Percentiles rank a stretch among this genome's conserved stretches.
Conservation (phyloP, 2,888 invertebrate genomes). For the Endotricha flammealis region DNA sequence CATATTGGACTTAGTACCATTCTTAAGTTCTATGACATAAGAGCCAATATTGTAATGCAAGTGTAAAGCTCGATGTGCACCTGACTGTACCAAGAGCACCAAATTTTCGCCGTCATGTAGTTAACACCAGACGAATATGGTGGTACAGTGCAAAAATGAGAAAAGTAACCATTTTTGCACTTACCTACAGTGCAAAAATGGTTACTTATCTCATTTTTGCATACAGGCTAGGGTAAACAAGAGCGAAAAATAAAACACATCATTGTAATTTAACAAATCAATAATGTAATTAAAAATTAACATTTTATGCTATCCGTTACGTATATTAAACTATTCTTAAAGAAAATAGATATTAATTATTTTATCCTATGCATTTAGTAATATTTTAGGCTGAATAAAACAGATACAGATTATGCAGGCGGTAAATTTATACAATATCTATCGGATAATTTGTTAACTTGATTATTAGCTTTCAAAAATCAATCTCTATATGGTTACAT, state of each 20-base stretch:
- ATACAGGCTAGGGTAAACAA: no score
- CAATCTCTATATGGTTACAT: slow-evolving; percentile 34
- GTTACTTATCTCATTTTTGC: no score
- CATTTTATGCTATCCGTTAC: slow-evolving; percentile 53
- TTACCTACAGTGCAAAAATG: no score
- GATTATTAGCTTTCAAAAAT: slow-evolving; percentile 49
- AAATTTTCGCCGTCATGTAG: no score
- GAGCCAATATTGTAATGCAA: no score
- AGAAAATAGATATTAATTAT: slow-evolving; percentile 61
- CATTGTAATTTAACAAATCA: slow-evolving; percentile 65
- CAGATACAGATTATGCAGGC: slow-evolving; percentile 57
- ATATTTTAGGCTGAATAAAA: slow-evolving; percentile 60
- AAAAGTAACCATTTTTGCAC: no score
- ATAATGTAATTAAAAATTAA: slow-evolving; percentile 72
- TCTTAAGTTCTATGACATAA: no score
- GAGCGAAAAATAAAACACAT: slow-evolving; percentile 37
- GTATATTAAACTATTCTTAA: slow-evolving; percentile 51
- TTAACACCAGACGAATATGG: no score
- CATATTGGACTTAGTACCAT: no score
- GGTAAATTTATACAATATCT: slow-evolving; percentile 54
- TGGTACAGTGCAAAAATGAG: no score
- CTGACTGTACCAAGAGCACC: no score
- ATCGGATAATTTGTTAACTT: slow-evolving; percentile 37
- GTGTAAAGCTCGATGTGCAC: no score
- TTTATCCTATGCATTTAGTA: slow-evolving; percentile 42